phyloP scores from a whole-genome alignment of 2,113 vertebrate genomes.

The Brachionichthys hirsutus region DNA sequence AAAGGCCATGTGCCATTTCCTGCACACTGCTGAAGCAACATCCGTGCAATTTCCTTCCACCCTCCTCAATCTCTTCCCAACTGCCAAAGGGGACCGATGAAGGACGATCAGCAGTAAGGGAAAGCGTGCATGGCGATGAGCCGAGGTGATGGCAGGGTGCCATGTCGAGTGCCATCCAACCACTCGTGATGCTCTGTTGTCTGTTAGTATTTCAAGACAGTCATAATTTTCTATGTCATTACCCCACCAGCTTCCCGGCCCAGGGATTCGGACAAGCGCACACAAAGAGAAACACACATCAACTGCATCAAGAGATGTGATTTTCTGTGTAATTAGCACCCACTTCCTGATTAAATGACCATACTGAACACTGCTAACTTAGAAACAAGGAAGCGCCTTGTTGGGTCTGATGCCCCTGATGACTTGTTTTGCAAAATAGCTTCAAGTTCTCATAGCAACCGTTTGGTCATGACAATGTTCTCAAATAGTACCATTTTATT shows the following conservation, averaged over 20 bases:
- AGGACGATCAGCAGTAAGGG: conserved; percentile 31
- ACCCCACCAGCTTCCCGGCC: conserved; percentile 19
- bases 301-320: conserved; percentile 12
- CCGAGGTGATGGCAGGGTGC: conserved; percentile 48
- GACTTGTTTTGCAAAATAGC: too few relatives aligned
- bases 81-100: conserved; percentile 49
- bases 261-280: neutral
- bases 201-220: conserved; percentile 23
- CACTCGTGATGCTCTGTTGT: conserved; percentile 47
- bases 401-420: too few relatives aligned
- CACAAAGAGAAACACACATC: conserved; percentile 7
- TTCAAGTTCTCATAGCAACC: too few relatives aligned
- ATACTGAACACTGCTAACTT: neutral
- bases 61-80: conserved; percentile 25
- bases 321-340: conserved; percentile 37
- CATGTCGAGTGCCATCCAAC: conserved; percentile 47
- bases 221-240: conserved; percentile 34
- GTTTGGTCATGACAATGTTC: too few relatives aligned
- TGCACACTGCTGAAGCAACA: conserved; percentile 27
- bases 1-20: conserved; percentile 37
- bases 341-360: conserved; percentile 45
- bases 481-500: too few relatives aligned
- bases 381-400: too few relatives aligned
- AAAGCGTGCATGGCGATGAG: conserved; percentile 51
- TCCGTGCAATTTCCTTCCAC: conserved; percentile 22